These are phyloP conservation scores for Spisula subtruncata DNA, from an alignment of 2,888 invertebrate species.

Conservation along the genomic window DNA sequence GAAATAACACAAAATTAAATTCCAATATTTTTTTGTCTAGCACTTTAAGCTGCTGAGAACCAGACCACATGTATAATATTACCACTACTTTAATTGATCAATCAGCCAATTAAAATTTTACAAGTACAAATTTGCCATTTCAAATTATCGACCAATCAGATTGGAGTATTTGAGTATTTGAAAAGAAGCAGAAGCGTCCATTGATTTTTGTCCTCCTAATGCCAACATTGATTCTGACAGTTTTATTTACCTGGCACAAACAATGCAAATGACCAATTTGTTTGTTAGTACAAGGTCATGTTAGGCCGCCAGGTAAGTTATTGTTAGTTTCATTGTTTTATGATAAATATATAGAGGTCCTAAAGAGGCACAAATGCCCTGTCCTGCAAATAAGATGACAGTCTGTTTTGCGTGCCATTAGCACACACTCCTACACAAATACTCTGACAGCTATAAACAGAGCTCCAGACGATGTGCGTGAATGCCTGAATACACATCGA, in stretches of 20 bases:
- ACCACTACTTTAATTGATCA: conserved; percentile 10
- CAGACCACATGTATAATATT: background rate
- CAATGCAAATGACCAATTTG: conserved; percentile 7
- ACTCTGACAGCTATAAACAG: too few species aligned
- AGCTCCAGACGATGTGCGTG: too few species aligned
- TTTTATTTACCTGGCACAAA: background rate
- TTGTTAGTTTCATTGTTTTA: too few species aligned
- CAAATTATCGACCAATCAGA: background rate
- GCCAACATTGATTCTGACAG: background rate
- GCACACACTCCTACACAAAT: too few species aligned
- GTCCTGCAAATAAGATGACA: too few species aligned
- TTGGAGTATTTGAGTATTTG: background rate
- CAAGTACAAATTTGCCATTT: background rate
- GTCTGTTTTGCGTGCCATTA: too few species aligned
- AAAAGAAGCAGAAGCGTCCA: background rate
- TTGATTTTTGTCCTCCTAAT: conserved; percentile 8
- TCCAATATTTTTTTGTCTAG: background rate
- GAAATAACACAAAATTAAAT: background rate
- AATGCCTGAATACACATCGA: too few species aligned
- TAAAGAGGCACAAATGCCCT: too few species aligned
- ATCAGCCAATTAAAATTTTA: background rate
- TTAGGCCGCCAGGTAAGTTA: background rate
- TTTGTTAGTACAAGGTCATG: conserved; percentile 1
- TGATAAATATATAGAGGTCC: too few species aligned
- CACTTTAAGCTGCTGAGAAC: background rate